Conservation (phyloP, 2,888 invertebrate species). For the Caenorhabditis sp. region DNA sequence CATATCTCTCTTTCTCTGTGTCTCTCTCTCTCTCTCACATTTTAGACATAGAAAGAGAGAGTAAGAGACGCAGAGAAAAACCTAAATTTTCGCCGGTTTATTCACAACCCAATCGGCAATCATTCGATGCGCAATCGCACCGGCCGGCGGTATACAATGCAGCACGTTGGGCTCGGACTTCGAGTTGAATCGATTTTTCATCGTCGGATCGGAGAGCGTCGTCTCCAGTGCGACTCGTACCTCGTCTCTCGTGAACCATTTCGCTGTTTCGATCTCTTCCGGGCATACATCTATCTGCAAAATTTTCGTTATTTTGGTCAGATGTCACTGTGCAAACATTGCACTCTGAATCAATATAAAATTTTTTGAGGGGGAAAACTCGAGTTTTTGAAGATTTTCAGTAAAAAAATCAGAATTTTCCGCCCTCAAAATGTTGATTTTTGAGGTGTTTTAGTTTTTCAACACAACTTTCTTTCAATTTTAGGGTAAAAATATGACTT, state of each 20-base stretch:
- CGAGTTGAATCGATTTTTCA: slow-evolving; percentile 21
- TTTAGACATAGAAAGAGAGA: too few relatives aligned
- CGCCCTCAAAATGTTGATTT: too few relatives aligned
- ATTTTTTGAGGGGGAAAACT: too few relatives aligned
- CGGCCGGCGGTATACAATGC: slow-evolving; percentile 72
- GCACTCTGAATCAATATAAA: slow-evolving; percentile 1
- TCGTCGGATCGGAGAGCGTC: slow-evolving; percentile 53
- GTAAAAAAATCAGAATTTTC: too few relatives aligned
- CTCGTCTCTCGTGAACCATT: slow-evolving; percentile 74
- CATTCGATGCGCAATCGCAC: slow-evolving; percentile 74
- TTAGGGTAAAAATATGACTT: too few relatives aligned
- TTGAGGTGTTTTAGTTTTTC: too few relatives aligned
- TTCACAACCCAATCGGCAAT: slow-evolving; percentile 72
- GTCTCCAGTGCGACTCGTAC: slow-evolving; percentile 71
- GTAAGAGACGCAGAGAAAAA: too few relatives aligned
- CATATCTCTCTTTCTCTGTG: too few relatives aligned
- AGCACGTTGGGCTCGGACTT: slow-evolving; percentile 40
- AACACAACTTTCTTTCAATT: too few relatives aligned
- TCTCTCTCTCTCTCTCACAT: too few relatives aligned
- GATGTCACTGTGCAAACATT: neutral
- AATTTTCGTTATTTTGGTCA: neutral
- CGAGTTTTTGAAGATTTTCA: neutral
- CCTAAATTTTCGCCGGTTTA: neutral
- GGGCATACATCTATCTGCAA: slow-evolving; percentile 72
- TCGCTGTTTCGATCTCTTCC: slow-evolving; percentile 74